Percentiles rank a stretch among this genome's conserved stretches.
phyloP scores from a whole-genome alignment of 2,113 vertebrate genomes.

The Clarias magur region DNA sequence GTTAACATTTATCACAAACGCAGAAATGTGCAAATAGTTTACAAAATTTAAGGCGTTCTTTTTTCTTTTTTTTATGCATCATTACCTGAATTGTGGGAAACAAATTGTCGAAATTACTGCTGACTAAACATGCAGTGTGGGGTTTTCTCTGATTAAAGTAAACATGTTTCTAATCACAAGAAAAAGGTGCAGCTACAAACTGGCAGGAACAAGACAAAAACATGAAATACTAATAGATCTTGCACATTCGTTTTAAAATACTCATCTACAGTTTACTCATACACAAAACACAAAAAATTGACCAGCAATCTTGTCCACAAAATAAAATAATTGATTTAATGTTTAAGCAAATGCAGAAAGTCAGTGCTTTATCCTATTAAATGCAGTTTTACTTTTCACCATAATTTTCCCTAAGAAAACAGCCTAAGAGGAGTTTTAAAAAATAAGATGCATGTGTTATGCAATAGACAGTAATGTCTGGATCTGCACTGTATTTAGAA shows the following conservation, averaged over 20 bases:
- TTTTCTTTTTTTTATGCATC: background rate
- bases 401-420: background rate
- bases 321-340: background rate
- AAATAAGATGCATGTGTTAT: background rate
- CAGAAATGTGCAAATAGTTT: background rate
- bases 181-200: background rate
- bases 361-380: background rate
- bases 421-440: background rate
- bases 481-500: background rate
- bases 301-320: background rate
- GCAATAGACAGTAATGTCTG: background rate
- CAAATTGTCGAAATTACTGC: background rate
- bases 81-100: background rate
- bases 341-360: background rate
- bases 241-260: background rate
- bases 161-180: background rate
- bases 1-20: too few relatives aligned
- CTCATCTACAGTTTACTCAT: background rate
- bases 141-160: background rate
- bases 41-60: background rate
- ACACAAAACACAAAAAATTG: background rate
- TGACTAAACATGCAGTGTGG: background rate
- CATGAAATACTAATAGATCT: background rate
- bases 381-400: background rate
- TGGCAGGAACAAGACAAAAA: background rate